Evolutionary conservation across 2,113 vertebrate genomes (phyloP).

Genomic region (Channa maculata): DNA sequence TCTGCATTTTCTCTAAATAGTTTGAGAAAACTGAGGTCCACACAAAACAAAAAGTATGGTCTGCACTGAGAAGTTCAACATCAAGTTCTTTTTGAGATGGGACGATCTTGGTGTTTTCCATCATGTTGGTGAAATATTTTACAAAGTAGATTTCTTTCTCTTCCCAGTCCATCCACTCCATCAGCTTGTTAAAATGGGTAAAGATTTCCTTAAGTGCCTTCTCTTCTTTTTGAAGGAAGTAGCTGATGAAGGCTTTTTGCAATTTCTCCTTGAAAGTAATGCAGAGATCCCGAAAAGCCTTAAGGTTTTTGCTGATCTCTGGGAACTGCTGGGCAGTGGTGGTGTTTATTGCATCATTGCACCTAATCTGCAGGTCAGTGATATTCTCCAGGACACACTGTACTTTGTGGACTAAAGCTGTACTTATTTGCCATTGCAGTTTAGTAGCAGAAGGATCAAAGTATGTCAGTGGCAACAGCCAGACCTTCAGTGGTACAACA

Average conservation of each 20-base stretch:
- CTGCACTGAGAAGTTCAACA: neutral
- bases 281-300: too few species aligned
- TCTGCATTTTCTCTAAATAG: constrained; percentile 18
- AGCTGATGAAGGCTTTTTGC: too few species aligned
- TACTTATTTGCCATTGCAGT: constrained; percentile 61
- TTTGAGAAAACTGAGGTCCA: constrained; percentile 54
- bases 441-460: constrained; percentile 64
- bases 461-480: constrained; percentile 68
- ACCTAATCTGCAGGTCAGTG: constrained; percentile 21
- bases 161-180: too few species aligned
- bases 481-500: constrained; percentile 71
- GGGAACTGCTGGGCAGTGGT: too few species aligned
- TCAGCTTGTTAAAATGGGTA: too few species aligned
- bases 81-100: neutral
- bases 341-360: too few species aligned
- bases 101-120: constrained; percentile 15
- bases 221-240: neutral
- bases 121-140: too few species aligned
- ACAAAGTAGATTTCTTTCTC: too few species aligned
- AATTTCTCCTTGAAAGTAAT: too few species aligned
- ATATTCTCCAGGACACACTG: constrained; percentile 49
- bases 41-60: constrained; percentile 38
- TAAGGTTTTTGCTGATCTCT: too few species aligned
- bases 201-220: too few species aligned
- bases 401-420: constrained; percentile 8